A percentile compares a stretch with the other conserved stretches of the same genome.
Evolutionary conservation across 2,113 vertebrate species (phyloP).

Genomic region (Brachyhypopomus gauderio): DNA sequence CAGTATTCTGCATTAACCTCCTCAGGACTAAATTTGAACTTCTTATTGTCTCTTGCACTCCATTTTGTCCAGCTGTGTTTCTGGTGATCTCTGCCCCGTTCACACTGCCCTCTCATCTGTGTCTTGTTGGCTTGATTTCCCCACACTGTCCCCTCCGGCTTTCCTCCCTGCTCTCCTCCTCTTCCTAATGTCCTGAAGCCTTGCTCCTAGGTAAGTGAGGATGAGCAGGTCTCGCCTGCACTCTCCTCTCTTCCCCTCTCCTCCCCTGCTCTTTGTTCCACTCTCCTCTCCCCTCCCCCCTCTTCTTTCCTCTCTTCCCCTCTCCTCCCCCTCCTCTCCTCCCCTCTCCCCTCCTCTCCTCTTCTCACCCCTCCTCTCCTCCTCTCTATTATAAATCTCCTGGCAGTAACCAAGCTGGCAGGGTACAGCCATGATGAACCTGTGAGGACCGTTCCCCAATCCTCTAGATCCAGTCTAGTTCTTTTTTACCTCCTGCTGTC

Average conservation of each 20-base stretch:
- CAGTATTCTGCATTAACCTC: conserved; percentile 67
- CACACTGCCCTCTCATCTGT: conserved; percentile 53
- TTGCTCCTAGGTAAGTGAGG: conserved; percentile 85
- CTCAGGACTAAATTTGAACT: conserved; percentile 52
- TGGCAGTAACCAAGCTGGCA: not conserved
- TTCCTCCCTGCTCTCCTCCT: conserved; percentile 54
- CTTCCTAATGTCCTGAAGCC: conserved; percentile 82
- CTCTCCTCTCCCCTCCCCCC: not conserved
- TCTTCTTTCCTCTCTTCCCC: not conserved
- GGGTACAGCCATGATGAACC: not conserved
- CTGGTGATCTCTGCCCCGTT: not conserved
- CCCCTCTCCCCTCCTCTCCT: no score
- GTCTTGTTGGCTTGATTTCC: conserved; percentile 58
- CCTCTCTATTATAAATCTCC: no score
- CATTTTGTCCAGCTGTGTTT: conserved; percentile 10
- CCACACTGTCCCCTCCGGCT: conserved; percentile 55
- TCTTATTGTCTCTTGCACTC: not conserved
- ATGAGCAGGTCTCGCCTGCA: conserved; percentile 2
- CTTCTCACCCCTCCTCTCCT: not conserved
- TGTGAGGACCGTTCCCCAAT: not conserved
- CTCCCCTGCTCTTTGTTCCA: not conserved
- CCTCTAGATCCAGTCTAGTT: not conserved
- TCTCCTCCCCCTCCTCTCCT: not conserved
- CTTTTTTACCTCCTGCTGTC: not conserved
- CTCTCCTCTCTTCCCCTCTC: not conserved